Conservation (phyloP, 2,113 vertebrate genomes). For the Hypanus sabinus region DNA sequence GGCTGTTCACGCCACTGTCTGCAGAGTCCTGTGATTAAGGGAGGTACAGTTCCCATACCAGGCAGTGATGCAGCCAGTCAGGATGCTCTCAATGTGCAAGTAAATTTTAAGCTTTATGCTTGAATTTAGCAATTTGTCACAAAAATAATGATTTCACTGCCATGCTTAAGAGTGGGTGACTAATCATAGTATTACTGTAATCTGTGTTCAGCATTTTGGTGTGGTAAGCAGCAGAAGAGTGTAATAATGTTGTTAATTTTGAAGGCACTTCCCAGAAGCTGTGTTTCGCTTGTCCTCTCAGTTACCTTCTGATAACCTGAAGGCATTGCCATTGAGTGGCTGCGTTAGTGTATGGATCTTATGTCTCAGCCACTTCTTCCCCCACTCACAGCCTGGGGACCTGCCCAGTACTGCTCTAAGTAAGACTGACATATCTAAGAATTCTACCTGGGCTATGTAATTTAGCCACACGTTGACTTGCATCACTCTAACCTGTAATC, state of each 20-base stretch:
- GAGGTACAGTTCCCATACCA: too few species aligned
- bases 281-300: background rate
- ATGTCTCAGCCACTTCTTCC: background rate
- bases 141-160: background rate
- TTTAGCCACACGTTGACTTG: background rate
- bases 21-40: too few species aligned
- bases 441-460: background rate
- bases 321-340: background rate
- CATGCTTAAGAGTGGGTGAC: background rate
- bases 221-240: background rate
- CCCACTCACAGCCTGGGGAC: background rate
- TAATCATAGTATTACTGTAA: background rate
- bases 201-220: background rate
- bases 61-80: too few species aligned
- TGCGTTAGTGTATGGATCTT: background rate
- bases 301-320: background rate
- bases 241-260: background rate
- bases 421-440: background rate
- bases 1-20: too few species aligned
- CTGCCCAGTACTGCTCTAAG: background rate
- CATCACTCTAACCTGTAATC: background rate
- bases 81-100: background rate
- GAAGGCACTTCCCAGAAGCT: background rate
- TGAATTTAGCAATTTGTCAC: background rate
- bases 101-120: background rate